Conservation (phyloP, 2,113 vertebrate species). For the Urocitellus parryii region DNA sequence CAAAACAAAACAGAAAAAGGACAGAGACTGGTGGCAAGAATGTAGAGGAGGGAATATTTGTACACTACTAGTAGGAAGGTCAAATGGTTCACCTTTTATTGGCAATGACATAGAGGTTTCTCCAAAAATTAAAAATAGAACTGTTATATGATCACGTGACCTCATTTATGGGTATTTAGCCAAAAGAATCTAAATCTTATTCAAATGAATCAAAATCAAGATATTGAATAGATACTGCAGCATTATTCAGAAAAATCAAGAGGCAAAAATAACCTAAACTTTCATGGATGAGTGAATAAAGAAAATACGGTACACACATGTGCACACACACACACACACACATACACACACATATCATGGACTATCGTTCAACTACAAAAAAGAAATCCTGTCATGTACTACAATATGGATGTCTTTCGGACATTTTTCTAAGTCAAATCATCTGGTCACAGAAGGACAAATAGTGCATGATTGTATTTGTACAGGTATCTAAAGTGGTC, state of each 20-base stretch:
- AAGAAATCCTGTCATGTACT: too few relatives aligned
- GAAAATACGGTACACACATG: too few relatives aligned
- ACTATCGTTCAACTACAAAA: too few relatives aligned
- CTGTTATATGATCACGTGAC: background rate
- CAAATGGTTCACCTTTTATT: too few relatives aligned
- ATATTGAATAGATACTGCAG: background rate
- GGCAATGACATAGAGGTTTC: too few relatives aligned
- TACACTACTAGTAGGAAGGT: too few relatives aligned
- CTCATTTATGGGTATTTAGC: background rate
- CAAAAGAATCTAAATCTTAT: background rate
- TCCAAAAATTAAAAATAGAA: background rate
- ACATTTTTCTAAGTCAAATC: too few relatives aligned
- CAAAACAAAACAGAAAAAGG: background rate
- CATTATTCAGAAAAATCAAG: background rate
- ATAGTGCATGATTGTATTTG: background rate
- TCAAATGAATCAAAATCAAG: background rate
- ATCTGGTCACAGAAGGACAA: background rate
- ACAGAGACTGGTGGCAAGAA: background rate
- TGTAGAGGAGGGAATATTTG: background rate
- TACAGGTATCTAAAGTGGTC: too few relatives aligned
- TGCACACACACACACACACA: too few relatives aligned
- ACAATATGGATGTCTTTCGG: too few relatives aligned
- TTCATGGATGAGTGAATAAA: too few relatives aligned
- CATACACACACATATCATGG: too few relatives aligned
- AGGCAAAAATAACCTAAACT: background rate